Percentiles rank a stretch among this genome's conserved stretches.
Conservation (phyloP, 2,888 invertebrate genomes). For the Cephus pulcher region DNA sequence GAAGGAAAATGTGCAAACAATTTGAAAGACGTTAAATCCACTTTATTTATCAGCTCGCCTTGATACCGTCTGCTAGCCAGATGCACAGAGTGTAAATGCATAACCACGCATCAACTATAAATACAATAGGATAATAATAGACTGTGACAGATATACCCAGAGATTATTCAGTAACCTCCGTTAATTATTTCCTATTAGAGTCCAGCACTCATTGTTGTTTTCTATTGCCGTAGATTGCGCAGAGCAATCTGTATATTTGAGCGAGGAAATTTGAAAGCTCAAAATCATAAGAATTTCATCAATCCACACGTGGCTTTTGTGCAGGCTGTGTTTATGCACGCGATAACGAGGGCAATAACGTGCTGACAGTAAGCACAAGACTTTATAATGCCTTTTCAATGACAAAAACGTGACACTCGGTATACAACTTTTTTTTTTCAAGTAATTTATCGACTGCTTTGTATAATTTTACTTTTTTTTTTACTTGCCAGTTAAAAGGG, state of each 20-base stretch:
- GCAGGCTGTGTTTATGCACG: background rate
- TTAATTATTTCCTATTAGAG: background rate
- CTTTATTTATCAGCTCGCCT: background rate
- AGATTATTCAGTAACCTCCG: background rate
- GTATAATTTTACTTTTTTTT: background rate
- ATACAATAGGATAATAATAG: background rate
- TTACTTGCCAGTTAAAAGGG: background rate
- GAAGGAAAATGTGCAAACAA: background rate
- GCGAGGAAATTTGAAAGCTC: background rate
- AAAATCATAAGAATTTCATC: background rate
- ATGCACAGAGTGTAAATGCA: slow-evolving; percentile 1
- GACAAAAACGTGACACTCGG: too few relatives aligned
- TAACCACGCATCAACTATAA: background rate
- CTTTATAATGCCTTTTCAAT: background rate
- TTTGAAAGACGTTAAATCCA: background rate
- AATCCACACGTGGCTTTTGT: background rate
- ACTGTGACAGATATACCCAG: background rate
- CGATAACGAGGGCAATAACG: background rate
- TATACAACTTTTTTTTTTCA: too few relatives aligned
- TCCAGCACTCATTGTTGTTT: background rate
- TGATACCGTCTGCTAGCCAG: slow-evolving; percentile 6
- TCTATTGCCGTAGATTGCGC: background rate
- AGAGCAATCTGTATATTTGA: background rate
- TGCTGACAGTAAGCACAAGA: background rate
- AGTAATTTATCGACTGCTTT: too few relatives aligned